Evolutionary conservation across 2,888 invertebrate species (phyloP).

Genomic region (Lottia scabra): DNA sequence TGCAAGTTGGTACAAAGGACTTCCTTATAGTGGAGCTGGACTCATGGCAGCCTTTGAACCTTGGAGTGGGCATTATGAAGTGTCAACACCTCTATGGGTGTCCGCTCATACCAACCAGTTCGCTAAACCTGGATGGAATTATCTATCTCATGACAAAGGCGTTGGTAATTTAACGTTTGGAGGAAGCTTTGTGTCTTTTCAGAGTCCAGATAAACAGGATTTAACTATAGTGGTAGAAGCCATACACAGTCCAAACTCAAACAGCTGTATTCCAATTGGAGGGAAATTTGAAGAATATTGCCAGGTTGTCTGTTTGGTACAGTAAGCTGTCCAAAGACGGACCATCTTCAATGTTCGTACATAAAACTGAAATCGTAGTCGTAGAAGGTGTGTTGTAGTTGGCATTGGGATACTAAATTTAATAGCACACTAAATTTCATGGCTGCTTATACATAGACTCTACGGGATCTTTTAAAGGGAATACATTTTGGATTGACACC

Average conservation of each 20-base stretch:
- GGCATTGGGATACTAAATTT: no score
- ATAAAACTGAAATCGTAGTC: constrained; percentile 31
- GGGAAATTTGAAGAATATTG: constrained; percentile 39
- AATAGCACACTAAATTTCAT: no score
- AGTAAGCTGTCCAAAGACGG: constrained; percentile 8
- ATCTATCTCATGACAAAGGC: constrained; percentile 58
- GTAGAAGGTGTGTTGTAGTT: constrained; percentile 39
- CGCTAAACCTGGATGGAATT: constrained; percentile 60
- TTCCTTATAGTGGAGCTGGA: constrained; percentile 63
- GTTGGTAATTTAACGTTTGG: constrained; percentile 57
- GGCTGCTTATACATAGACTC: no score
- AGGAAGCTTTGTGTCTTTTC: constrained; percentile 64
- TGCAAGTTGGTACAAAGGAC: constrained; percentile 63
- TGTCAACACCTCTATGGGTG: constrained; percentile 66
- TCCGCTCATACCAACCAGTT: constrained; percentile 68
- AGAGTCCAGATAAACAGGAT: constrained; percentile 53
- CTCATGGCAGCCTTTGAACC: constrained; percentile 68
- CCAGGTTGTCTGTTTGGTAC: constrained; percentile 40
- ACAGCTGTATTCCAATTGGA: constrained; percentile 45
- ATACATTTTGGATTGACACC: no score
- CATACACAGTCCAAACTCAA: constrained; percentile 49
- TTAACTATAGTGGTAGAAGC: constrained; percentile 66
- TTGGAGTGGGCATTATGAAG: constrained; percentile 65
- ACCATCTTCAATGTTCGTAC: background rate
- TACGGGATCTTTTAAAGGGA: no score